Conservation (phyloP, 2,797 vertebrate genomes). For the Threskiornis aethiopicus region DNA sequence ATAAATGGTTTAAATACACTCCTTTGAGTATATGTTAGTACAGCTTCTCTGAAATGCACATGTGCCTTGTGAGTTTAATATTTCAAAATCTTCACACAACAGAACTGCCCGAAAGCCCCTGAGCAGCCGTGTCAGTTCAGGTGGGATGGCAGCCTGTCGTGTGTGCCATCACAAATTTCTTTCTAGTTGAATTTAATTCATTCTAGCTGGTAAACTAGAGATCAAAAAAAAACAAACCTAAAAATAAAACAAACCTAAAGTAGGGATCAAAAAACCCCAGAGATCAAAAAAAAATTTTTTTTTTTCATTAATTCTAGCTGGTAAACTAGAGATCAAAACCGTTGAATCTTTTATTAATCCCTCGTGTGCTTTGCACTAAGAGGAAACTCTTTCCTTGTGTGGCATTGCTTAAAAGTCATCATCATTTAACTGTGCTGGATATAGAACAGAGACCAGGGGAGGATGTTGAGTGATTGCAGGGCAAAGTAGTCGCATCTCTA, state of each 20-base stretch:
- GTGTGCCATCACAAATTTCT: background rate
- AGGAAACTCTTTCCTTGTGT: slow-evolving; percentile 62
- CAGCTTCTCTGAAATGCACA: background rate
- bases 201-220: background rate
- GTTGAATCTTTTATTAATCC: slow-evolving; percentile 57
- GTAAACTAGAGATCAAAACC: slow-evolving; percentile 63
- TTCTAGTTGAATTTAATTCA: background rate
- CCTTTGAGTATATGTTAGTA: background rate
- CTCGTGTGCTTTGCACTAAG: slow-evolving; percentile 15
- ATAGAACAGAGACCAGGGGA: background rate
- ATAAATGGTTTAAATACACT: background rate
- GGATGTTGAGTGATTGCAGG: background rate
- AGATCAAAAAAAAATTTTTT: background rate
- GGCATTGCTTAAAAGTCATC: slow-evolving; percentile 36
- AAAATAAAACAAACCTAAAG: slow-evolving; percentile 24
- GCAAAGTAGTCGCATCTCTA: background rate
- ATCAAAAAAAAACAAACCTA: background rate
- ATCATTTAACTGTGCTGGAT: slow-evolving; percentile 22
- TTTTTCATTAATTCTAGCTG: slow-evolving; percentile 52
- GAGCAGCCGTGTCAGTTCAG: background rate
- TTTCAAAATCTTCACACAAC: background rate
- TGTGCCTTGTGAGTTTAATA: background rate
- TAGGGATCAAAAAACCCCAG: slow-evolving; percentile 32
- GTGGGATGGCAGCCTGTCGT: background rate
- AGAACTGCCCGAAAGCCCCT: background rate